Evolutionary conservation across 2,888 invertebrate species (phyloP).

Genomic region (Agapostemon virescens): DNA sequence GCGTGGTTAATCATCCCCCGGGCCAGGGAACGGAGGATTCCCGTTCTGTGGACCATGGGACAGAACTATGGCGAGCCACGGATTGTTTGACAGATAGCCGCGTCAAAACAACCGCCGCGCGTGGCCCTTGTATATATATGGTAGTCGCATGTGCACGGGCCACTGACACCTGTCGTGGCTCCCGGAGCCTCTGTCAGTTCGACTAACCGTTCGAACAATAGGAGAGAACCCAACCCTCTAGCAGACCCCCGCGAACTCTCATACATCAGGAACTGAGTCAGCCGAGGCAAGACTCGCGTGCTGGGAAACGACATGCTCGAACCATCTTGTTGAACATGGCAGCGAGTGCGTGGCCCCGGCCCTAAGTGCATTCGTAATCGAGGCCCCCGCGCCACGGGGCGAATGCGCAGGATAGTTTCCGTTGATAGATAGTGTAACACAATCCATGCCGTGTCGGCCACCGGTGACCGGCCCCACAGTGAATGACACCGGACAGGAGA

Average conservation of each 20-base stretch:
- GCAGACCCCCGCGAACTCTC: constrained; percentile 29
- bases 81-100: constrained; percentile 67
- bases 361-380: constrained; percentile 11
- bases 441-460: neutral
- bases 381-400: neutral
- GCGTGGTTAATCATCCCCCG: constrained; percentile 59
- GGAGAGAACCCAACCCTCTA: constrained; percentile 3
- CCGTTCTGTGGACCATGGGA: constrained; percentile 51
- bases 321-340: constrained; percentile 33
- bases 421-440: constrained; percentile 14
- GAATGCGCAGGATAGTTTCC: constrained; percentile 12
- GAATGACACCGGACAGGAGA: constrained; percentile 7
- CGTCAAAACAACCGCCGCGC: constrained; percentile 65
- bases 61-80: constrained; percentile 64
- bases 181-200: constrained; percentile 50
- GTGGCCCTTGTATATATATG: constrained; percentile 45
- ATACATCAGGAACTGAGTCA: constrained; percentile 46
- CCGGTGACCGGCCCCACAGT: neutral
- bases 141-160: constrained; percentile 51
- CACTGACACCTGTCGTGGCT: constrained; percentile 63
- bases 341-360: neutral
- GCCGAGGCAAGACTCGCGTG: constrained; percentile 34
- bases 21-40: constrained; percentile 35
- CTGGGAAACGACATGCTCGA: neutral
- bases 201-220: constrained; percentile 56